These are phyloP conservation scores for Ctenoplectra terminalis DNA, from an alignment of 1,140 invertebrate genomes.

Conservation along the genomic window DNA sequence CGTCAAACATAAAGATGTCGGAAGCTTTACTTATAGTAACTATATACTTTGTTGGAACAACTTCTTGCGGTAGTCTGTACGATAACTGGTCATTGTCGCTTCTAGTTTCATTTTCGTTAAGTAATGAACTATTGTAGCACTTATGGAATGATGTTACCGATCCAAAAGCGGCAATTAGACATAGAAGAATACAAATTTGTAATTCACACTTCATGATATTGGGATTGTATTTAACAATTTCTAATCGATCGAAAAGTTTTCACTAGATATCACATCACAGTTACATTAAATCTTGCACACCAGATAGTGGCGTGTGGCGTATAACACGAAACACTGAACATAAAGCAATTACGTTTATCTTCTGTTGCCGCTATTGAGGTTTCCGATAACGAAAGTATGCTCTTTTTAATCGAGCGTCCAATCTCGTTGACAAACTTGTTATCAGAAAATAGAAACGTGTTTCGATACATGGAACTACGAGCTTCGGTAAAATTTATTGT, in stretches of 20 bases:
- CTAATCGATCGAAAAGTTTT: not conserved
- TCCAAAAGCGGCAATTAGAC: not conserved
- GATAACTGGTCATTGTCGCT: not conserved
- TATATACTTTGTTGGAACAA: slow-evolving; percentile 62
- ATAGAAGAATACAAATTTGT: not conserved
- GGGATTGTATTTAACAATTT: not conserved
- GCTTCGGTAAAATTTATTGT: too few species aligned
- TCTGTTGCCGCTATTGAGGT: not conserved
- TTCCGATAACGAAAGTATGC: not conserved
- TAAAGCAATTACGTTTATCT: not conserved
- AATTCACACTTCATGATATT: not conserved
- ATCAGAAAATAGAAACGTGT: too few species aligned
- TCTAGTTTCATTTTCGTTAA: too few species aligned
- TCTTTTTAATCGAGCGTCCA: not conserved
- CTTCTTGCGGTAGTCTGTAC: slow-evolving; percentile 65
- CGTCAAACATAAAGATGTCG: slow-evolving; percentile 57
- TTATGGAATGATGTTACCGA: not conserved
- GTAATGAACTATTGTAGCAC: not conserved
- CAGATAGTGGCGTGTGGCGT: too few species aligned
- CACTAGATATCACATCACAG: not conserved
- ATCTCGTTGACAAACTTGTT: too few species aligned
- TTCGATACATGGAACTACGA: too few species aligned
- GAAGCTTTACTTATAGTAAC: slow-evolving; percentile 43
- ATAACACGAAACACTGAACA: not conserved
- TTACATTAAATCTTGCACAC: not conserved